Percentiles rank a stretch among this genome's conserved stretches.
Evolutionary conservation across 1,140 invertebrate genomes (phyloP).

Genomic region (Archivesica marissinica): DNA sequence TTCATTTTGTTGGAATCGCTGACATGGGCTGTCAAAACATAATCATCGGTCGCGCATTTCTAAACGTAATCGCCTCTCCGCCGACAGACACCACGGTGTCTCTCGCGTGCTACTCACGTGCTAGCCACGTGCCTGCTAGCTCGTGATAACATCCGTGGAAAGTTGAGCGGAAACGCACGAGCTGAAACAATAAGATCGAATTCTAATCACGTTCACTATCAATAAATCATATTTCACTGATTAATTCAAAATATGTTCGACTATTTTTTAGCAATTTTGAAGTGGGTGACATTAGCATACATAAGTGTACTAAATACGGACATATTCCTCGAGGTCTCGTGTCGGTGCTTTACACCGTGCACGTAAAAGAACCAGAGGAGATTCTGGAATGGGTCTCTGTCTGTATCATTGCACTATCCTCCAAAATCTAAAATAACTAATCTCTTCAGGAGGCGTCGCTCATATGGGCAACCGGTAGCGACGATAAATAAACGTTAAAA

Average conservation of each 20-base stretch:
- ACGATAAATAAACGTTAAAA: too few relatives aligned
- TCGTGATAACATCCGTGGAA: not conserved
- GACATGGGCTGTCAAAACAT: slow-evolving; percentile 1
- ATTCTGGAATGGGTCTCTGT: too few relatives aligned
- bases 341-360: too few relatives aligned
- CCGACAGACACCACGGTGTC: slow-evolving; percentile 14
- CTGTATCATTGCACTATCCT: too few relatives aligned
- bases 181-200: slow-evolving; percentile 29
- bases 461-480: too few relatives aligned
- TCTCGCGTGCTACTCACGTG: slow-evolving; percentile 12
- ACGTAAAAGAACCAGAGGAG: too few relatives aligned
- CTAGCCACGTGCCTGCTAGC: slow-evolving; percentile 9
- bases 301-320: too few relatives aligned
- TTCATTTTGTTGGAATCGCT: slow-evolving; percentile 6
- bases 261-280: slow-evolving; percentile 5
- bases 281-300: not conserved
- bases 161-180: slow-evolving; percentile 17
- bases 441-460: too few relatives aligned
- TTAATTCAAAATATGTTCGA: slow-evolving; percentile 5
- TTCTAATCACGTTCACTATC: slow-evolving; percentile 39
- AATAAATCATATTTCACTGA: slow-evolving; percentile 33
- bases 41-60: not conserved
- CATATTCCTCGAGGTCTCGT: too few relatives aligned
- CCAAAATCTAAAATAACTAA: too few relatives aligned
- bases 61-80: slow-evolving; percentile 26